Conservation (phyloP, 2,113 vertebrate genomes). For the Spizaetus ornatus region DNA sequence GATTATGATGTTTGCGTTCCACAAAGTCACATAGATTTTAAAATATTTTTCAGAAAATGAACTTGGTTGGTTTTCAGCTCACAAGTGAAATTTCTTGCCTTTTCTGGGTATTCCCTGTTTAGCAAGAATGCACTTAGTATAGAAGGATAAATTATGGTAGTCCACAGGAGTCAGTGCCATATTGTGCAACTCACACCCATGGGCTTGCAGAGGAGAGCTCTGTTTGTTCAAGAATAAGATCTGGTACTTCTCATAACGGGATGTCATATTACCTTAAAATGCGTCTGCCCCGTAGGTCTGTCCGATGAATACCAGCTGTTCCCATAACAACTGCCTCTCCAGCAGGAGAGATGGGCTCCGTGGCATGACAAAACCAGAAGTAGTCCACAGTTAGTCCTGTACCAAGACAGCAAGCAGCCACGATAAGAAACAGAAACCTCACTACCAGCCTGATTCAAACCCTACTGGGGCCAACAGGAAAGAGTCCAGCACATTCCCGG, state of each 20-base stretch:
- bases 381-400: neutral
- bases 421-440: neutral
- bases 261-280: constrained; percentile 29
- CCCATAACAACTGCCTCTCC: neutral
- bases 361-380: neutral
- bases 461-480: neutral
- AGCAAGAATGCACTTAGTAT: neutral
- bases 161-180: neutral
- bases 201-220: neutral
- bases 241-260: constrained; percentile 31
- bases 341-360: neutral
- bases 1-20: neutral
- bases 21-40: neutral
- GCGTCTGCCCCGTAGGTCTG: neutral
- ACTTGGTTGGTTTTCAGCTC: neutral
- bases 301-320: constrained; percentile 34
- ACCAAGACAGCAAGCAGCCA: accelerated
- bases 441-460: neutral
- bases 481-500: neutral
- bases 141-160: neutral
- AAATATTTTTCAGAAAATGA: neutral
- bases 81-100: constrained; percentile 2
- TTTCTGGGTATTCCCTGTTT: neutral
- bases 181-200: neutral
- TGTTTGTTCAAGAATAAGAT: constrained; percentile 36